Evolutionary conservation across 2,113 vertebrate genomes (phyloP).

Genomic region (Caretta caretta): DNA sequence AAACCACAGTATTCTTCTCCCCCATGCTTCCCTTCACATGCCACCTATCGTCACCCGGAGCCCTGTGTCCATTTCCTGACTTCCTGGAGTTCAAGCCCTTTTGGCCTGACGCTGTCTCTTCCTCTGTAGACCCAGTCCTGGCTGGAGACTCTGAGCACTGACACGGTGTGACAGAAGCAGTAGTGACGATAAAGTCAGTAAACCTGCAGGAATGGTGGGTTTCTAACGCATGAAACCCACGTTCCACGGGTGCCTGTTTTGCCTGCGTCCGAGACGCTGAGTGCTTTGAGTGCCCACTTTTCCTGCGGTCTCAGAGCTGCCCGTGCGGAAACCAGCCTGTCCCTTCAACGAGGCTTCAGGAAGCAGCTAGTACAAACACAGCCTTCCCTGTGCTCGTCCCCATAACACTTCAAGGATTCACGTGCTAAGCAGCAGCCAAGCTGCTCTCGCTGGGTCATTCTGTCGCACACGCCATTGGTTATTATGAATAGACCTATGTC

Average conservation of each 20-base stretch:
- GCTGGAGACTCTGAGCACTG: background rate
- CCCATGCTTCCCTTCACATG: too few relatives aligned
- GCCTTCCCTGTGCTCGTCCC: background rate
- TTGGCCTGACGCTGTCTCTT: background rate
- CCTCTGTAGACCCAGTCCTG: too few relatives aligned
- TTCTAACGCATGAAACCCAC: background rate
- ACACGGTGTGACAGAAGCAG: background rate
- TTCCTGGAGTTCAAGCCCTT: too few relatives aligned
- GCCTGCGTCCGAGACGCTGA: too few relatives aligned
- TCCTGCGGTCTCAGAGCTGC: background rate
- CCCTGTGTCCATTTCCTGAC: background rate
- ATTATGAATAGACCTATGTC: conserved; percentile 4
- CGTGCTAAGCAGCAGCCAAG: background rate
- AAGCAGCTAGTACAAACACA: background rate
- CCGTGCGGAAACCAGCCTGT: background rate
- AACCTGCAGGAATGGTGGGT: background rate
- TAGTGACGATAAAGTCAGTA: background rate
- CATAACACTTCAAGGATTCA: background rate
- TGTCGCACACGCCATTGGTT: conserved; percentile 2
- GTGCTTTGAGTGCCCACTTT: too few relatives aligned
- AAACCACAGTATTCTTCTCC: too few relatives aligned
- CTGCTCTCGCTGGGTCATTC: accelerated
- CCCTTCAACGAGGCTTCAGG: background rate
- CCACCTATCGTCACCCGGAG: too few relatives aligned
- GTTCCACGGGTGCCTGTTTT: background rate